A percentile compares a stretch with the other conserved stretches of the same genome.
Conservation (phyloP, 2,113 vertebrate genomes). For the Dermatemys mawii region DNA sequence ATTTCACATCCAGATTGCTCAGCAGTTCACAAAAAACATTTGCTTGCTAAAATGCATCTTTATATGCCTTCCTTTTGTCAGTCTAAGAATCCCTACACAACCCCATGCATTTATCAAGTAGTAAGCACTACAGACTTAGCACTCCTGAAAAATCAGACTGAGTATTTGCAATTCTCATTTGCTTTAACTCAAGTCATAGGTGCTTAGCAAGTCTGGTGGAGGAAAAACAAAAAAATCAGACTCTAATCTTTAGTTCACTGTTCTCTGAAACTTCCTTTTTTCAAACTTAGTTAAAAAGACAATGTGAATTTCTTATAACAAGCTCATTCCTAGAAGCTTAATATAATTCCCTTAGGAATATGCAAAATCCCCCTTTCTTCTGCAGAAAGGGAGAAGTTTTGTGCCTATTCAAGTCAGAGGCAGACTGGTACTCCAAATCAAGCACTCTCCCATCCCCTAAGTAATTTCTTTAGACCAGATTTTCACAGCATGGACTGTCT, state of each 20-base stretch:
- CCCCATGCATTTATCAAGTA: not conserved
- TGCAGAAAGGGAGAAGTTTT: not conserved
- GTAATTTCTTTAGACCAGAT: slow-evolving; percentile 40
- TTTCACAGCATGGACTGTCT: slow-evolving; percentile 32
- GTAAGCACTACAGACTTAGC: not conserved
- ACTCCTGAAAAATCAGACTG: not conserved
- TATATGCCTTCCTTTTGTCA: not conserved
- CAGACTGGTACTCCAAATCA: slow-evolving; percentile 31
- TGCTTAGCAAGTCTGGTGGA: too few species aligned
- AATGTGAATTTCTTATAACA: too few species aligned
- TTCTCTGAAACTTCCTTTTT: not conserved
- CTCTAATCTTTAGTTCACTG: not conserved
- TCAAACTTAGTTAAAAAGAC: not conserved
- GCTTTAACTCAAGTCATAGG: not conserved
- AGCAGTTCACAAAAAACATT: not conserved
- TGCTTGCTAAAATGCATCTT: not conserved
- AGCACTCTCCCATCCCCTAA: slow-evolving; percentile 13
- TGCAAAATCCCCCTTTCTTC: not conserved
- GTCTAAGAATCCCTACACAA: rapidly evolving
- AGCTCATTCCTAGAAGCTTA: too few species aligned
- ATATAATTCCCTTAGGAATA: too few species aligned
- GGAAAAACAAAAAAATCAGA: not conserved
- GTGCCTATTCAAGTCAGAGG: not conserved
- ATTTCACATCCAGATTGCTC: not conserved
- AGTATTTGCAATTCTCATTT: not conserved